A percentile compares a stretch with the other conserved stretches of the same genome.
Conservation (phyloP, 2,797 vertebrate species). For the Sebastes oblongus region DNA sequence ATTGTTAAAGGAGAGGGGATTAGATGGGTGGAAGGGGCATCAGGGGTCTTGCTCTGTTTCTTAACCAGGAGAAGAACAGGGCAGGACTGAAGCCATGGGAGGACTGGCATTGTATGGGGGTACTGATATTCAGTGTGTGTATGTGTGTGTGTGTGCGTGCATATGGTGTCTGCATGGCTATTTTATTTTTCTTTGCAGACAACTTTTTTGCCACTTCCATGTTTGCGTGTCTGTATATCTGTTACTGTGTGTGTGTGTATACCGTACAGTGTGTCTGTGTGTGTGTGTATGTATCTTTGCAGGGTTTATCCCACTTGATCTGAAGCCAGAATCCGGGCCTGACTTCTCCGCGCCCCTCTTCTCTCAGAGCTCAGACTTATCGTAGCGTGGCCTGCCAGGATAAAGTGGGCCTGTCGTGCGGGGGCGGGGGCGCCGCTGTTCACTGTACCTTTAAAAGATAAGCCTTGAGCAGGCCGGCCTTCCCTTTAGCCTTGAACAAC, state of each 20-base stretch:
- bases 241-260: neutral
- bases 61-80: conserved; percentile 41
- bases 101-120: conserved; percentile 5
- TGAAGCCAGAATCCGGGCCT: conserved; percentile 31
- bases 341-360: conserved; percentile 17
- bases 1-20: conserved; percentile 68
- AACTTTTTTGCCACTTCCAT: neutral
- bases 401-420: conserved; percentile 34
- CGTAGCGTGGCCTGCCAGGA: conserved; percentile 39
- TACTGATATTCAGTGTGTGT: conserved; percentile 15
- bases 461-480: conserved; percentile 33
- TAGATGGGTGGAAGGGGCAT: conserved; percentile 47
- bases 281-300: conserved; percentile 1
- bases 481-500: conserved; percentile 25
- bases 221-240: neutral
- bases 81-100: conserved; percentile 7
- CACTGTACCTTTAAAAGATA: conserved; percentile 55
- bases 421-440: conserved; percentile 5
- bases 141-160: neutral
- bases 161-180: neutral
- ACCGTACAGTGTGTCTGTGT: neutral
- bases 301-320: conserved; percentile 46
- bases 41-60: conserved; percentile 57
- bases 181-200: neutral
- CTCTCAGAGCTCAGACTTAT: conserved; percentile 49